phyloP scores from a whole-genome alignment of 2,113 vertebrate genomes.

The Cololabis saira region DNA sequence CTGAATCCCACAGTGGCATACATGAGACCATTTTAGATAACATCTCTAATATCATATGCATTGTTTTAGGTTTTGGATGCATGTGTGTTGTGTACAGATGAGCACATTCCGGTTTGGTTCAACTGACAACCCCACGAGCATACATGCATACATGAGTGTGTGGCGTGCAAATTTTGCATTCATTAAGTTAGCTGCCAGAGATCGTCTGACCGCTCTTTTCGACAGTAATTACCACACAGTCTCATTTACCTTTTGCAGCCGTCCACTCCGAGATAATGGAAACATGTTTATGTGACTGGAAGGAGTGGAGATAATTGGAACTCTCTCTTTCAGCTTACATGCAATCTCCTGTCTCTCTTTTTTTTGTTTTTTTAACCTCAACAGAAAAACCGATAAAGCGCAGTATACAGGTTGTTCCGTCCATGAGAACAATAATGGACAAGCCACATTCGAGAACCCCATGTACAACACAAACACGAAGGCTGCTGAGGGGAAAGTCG shows the following conservation, averaged over 20 bases:
- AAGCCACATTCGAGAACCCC: slow-evolving; percentile 98
- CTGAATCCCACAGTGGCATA: slow-evolving; percentile 20
- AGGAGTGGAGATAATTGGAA: slow-evolving; percentile 48
- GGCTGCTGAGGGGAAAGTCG: slow-evolving; percentile 95
- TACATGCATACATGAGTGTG: background rate
- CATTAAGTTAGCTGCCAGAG: slow-evolving; percentile 44
- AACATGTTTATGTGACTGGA: slow-evolving; percentile 52
- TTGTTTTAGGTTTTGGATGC: background rate
- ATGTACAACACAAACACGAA: slow-evolving; percentile 98
- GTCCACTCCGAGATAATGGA: slow-evolving; percentile 45
- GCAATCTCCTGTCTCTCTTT: slow-evolving; percentile 14
- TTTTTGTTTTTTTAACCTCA: no score
- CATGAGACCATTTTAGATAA: slow-evolving; percentile 32
- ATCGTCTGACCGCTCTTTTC: slow-evolving; percentile 50
- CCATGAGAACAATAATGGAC: slow-evolving; percentile 98
- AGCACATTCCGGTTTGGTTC: slow-evolving; percentile 17
- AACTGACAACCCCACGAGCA: background rate
- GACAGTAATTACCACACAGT: slow-evolving; percentile 52
- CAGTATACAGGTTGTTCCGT: slow-evolving; percentile 97
- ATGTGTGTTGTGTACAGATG: background rate
- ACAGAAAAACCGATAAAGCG: slow-evolving; percentile 96
- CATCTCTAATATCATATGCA: background rate
- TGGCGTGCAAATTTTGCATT: slow-evolving; percentile 37
- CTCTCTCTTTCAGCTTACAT: slow-evolving; percentile 44
- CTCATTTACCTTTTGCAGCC: slow-evolving; percentile 59